phyloP scores from a whole-genome alignment of 64 coral and sea anemone genomes.

The Stichodactyla mertensii region DNA sequence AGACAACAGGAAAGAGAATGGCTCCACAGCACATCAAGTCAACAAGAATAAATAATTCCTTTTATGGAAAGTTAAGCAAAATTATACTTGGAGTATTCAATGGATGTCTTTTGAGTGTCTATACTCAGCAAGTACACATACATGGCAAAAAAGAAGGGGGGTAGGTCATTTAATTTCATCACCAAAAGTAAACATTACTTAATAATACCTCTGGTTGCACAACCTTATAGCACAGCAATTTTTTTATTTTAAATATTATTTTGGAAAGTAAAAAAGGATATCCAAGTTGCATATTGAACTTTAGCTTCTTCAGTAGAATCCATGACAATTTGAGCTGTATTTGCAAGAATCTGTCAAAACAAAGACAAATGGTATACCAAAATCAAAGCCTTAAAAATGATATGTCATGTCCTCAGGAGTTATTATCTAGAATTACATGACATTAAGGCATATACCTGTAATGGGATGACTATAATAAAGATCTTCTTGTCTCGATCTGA shows the following conservation, averaged over 20 bases:
- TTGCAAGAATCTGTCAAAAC: slow-evolving; percentile 77
- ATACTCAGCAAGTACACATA: no score
- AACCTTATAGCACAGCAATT: no score
- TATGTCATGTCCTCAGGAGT: no score
- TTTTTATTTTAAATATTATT: not conserved
- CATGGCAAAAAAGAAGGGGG: no score
- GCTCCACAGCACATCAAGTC: slow-evolving; percentile 97
- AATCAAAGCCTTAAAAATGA: no score
- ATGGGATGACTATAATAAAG: slow-evolving; percentile 94
- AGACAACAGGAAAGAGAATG: slow-evolving; percentile 92
- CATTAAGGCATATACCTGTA: slow-evolving; percentile 50
- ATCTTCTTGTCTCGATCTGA: slow-evolving; percentile 95
- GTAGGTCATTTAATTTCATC: no score
- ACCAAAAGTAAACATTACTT: no score
- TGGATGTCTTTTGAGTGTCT: not conserved
- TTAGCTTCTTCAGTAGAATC: slow-evolving; percentile 93
- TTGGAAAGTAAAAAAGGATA: slow-evolving; percentile 59
- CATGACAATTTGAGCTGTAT: slow-evolving; percentile 97
- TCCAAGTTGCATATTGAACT: slow-evolving; percentile 90
- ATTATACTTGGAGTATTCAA: not conserved
- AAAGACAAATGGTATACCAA: not conserved
- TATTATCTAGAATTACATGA: not conserved
- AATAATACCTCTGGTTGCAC: no score
- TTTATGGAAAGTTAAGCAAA: slow-evolving; percentile 78
- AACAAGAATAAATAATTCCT: slow-evolving; percentile 84